These are phyloP conservation scores for Trichonephila clavata DNA, from an alignment of 1,140 invertebrate genomes.

Conservation along the genomic window DNA sequence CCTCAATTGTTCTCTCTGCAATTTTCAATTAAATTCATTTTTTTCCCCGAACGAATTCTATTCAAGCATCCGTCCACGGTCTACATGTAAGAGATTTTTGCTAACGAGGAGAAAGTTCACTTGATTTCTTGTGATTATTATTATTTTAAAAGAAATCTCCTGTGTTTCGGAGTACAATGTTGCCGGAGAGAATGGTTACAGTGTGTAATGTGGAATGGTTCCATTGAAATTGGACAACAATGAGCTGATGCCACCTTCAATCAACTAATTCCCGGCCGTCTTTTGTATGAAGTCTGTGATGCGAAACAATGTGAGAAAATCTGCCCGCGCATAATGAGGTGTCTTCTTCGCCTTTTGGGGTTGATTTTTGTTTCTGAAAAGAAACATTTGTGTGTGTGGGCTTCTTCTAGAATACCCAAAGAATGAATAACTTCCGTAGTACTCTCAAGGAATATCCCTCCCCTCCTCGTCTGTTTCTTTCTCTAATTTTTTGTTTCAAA, in stretches of 20 bases:
- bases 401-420: background rate
- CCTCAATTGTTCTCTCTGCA: background rate
- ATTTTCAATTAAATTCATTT: background rate
- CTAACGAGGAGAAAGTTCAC: background rate
- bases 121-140: background rate
- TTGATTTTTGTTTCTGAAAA: background rate
- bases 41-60: background rate
- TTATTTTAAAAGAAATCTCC: background rate
- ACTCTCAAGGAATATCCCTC: background rate
- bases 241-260: background rate
- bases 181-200: too few species aligned
- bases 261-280: background rate
- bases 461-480: background rate
- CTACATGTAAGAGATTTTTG: background rate
- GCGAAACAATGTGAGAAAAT: background rate
- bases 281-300: background rate
- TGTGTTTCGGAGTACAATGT: too few species aligned
- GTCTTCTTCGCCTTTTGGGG: background rate
- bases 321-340: background rate
- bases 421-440: background rate
- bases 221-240: background rate
- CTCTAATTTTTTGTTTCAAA: background rate
- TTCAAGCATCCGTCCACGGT: background rate
- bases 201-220: background rate
- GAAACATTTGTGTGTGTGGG: too few species aligned